Conservation (phyloP, 1,140 invertebrate species). For the Drosophila oshimai region DNA sequence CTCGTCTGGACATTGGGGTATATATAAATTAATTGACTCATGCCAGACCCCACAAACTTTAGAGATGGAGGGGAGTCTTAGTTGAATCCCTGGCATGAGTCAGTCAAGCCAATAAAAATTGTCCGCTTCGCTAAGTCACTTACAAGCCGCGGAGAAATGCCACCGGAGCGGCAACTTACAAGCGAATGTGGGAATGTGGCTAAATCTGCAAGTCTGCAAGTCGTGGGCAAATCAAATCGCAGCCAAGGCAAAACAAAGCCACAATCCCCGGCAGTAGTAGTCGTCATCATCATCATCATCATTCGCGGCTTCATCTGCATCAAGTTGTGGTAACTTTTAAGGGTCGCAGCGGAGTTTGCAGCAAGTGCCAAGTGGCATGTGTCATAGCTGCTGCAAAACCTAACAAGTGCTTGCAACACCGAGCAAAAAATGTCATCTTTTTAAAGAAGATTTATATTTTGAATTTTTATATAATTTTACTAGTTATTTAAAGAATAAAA, state of each 20-base stretch:
- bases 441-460: background rate
- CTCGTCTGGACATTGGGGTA: slow-evolving; percentile 64
- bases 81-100: slow-evolving; percentile 32
- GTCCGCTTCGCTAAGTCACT: slow-evolving; percentile 62
- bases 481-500: no score
- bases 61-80: background rate
- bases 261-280: slow-evolving; percentile 30
- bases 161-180: slow-evolving; percentile 42
- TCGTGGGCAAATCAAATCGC: slow-evolving; percentile 62
- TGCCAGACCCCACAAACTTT: slow-evolving; percentile 41
- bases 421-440: background rate
- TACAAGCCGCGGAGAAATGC: slow-evolving; percentile 47
- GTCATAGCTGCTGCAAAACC: slow-evolving; percentile 31
- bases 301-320: slow-evolving; percentile 46
- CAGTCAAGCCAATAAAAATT: slow-evolving; percentile 61
- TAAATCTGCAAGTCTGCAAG: slow-evolving; percentile 60
- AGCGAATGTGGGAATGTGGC: slow-evolving; percentile 58
- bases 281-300: slow-evolving; percentile 25
- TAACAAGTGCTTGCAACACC: slow-evolving; percentile 29
- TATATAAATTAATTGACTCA: slow-evolving; percentile 75
- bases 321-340: slow-evolving; percentile 49
- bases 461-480: no score
- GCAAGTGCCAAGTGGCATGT: slow-evolving; percentile 40
- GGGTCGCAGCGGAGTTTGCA: slow-evolving; percentile 29
- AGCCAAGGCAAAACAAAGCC: slow-evolving; percentile 43